A percentile compares a stretch with the other conserved stretches of the same genome.
phyloP scores from a whole-genome alignment of 2,888 invertebrate genomes.

The Agriotes lineatus region DNA sequence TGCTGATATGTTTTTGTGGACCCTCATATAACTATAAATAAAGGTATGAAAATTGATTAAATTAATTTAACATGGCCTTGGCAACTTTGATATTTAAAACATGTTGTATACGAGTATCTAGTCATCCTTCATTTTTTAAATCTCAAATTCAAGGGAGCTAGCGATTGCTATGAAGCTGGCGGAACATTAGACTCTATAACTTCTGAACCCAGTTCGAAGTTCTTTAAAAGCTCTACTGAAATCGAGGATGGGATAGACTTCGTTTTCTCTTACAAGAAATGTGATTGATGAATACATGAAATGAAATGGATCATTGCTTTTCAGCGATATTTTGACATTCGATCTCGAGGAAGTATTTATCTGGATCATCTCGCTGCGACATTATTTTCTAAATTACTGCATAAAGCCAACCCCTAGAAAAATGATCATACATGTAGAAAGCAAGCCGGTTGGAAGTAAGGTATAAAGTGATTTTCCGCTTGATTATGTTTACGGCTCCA shows the following conservation, averaged over 20 bases:
- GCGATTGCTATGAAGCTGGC: no score
- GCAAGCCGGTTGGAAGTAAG: constrained; percentile 25
- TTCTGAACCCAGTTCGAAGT: no score
- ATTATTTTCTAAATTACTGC: constrained; percentile 16
- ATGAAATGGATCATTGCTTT: constrained; percentile 22
- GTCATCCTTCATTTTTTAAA: no score
- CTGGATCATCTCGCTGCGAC: constrained; percentile 18
- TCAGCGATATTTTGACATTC: constrained; percentile 13
- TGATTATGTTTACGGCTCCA: constrained; percentile 27
- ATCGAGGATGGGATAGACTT: neutral
- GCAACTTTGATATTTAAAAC: no score
- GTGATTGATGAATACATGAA: constrained; percentile 20
- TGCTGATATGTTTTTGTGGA: no score
- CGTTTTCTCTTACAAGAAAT: constrained; percentile 6
- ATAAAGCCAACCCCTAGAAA: constrained; percentile 22
- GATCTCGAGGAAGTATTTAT: constrained; percentile 8
- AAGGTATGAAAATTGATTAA: no score
- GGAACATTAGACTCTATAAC: no score
- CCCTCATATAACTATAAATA: no score
- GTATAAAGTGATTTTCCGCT: constrained; percentile 21
- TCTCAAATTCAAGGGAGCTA: no score
- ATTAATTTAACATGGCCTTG: no score
- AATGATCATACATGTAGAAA: constrained; percentile 29
- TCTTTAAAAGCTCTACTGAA: constrained; percentile 1
- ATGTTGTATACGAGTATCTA: no score